Evolutionary conservation across 2,888 invertebrate species (phyloP).

Genomic region (Drosophila mimetica): DNA sequence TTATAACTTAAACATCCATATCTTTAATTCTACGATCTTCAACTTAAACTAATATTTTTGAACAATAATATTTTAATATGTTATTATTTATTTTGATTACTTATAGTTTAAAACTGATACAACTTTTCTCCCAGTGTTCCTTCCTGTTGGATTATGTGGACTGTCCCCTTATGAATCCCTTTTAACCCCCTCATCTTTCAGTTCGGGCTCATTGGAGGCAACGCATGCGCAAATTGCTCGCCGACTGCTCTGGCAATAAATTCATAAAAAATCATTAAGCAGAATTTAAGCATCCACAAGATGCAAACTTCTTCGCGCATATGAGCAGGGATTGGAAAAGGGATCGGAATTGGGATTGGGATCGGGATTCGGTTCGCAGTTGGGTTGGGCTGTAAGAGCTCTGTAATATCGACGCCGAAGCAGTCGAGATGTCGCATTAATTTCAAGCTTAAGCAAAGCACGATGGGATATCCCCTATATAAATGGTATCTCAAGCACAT

Average conservation of each 20-base stretch:
- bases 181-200: neutral
- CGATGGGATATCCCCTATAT: constrained; percentile 39
- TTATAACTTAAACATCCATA: too few species aligned
- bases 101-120: neutral
- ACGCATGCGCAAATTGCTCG: constrained; percentile 76
- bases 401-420: constrained; percentile 44
- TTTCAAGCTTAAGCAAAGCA: constrained; percentile 63
- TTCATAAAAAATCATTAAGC: constrained; percentile 78
- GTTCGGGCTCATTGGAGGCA: constrained; percentile 75
- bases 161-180: constrained; percentile 3
- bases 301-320: constrained; percentile 43
- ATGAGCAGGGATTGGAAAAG: constrained; percentile 7
- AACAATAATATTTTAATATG: too few species aligned
- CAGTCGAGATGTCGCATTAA: constrained; percentile 64
- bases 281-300: constrained; percentile 53
- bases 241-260: constrained; percentile 72
- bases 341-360: constrained; percentile 1
- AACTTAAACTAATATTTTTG: too few species aligned
- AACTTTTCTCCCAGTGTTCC: constrained; percentile 61
- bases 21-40: too few species aligned
- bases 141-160: constrained; percentile 37
- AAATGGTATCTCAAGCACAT: constrained; percentile 68
- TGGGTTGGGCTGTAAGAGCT: constrained; percentile 34
- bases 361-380: constrained; percentile 10
- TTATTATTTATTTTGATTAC: neutral